These are phyloP conservation scores for Heloderma charlesbogerti DNA, from an alignment of 2,113 vertebrate genomes.

Conservation along the genomic window DNA sequence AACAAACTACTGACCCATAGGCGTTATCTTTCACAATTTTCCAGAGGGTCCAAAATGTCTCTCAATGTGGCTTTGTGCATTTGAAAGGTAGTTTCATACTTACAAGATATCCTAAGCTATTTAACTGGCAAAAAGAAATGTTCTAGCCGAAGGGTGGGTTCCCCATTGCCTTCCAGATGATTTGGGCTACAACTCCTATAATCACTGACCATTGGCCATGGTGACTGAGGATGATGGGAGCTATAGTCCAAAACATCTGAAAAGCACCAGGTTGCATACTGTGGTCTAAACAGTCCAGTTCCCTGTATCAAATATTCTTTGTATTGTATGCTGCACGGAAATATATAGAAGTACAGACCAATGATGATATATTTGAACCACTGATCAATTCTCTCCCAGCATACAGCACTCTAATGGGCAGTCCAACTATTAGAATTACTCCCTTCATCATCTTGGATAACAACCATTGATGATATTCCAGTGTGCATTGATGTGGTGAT, in stretches of 20 bases:
- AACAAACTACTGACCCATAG: background rate
- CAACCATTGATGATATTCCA: background rate
- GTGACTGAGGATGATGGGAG: too few relatives aligned
- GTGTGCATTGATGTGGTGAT: background rate
- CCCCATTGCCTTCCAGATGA: too few relatives aligned
- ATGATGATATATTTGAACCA: background rate
- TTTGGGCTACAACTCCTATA: too few relatives aligned
- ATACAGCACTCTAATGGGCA: background rate
- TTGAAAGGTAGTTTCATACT: constrained; percentile 35
- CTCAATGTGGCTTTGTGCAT: background rate
- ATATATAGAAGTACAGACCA: background rate
- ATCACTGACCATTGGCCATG: too few relatives aligned
- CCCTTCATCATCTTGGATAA: background rate
- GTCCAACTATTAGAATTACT: too few relatives aligned
- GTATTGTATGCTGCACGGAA: background rate
- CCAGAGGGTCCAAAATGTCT: background rate
- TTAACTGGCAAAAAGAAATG: background rate
- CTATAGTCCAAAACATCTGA: too few relatives aligned
- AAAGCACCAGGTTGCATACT: too few relatives aligned
- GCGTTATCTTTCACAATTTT: background rate
- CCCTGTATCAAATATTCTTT: background rate
- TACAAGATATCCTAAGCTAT: constrained; percentile 30
- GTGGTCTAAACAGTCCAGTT: too few relatives aligned
- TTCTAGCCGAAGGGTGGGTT: background rate
- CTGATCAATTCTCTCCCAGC: background rate